Conservation (phyloP, 2,113 vertebrate species). For the Nycticorax nycticorax region DNA sequence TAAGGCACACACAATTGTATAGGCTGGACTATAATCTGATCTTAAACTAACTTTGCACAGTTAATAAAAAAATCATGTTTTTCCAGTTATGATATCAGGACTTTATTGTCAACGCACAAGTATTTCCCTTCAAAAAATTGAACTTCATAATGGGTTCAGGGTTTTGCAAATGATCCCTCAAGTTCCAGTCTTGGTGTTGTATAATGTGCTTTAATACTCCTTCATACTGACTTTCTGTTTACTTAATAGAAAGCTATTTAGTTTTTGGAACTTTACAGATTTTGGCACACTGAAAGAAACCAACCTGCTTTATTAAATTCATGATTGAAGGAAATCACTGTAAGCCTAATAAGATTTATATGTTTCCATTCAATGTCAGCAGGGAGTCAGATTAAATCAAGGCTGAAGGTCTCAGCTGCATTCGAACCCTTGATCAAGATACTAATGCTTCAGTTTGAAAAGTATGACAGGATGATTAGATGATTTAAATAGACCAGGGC, state of each 20-base stretch:
- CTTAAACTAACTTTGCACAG: neutral
- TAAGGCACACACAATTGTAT: neutral
- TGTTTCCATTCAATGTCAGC: slow-evolving; percentile 30
- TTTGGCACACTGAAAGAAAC: slow-evolving; percentile 14
- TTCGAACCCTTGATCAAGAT: slow-evolving; percentile 45
- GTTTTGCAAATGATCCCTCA: neutral
- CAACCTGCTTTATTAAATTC: slow-evolving; percentile 30
- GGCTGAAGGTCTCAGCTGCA: slow-evolving; percentile 48
- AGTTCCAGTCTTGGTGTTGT: neutral
- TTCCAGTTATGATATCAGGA: neutral
- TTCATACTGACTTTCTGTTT: slow-evolving; percentile 28
- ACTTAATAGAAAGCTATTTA: slow-evolving; percentile 17
- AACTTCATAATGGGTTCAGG: neutral
- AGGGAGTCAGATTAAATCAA: slow-evolving; percentile 59
- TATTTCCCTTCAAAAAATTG: neutral
- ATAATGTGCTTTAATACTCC: neutral
- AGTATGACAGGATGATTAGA: slow-evolving; percentile 27
- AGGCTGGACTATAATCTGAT: neutral
- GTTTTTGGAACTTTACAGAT: slow-evolving; percentile 28
- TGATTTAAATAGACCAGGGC: slow-evolving; percentile 5
- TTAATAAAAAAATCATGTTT: neutral
- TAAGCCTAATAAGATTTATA: slow-evolving; percentile 42
- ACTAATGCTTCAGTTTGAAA: slow-evolving; percentile 40
- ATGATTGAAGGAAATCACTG: slow-evolving; percentile 40
- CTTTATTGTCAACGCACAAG: neutral